Conservation (phyloP, 2,888 invertebrate species). For the Chalcis sispes region DNA sequence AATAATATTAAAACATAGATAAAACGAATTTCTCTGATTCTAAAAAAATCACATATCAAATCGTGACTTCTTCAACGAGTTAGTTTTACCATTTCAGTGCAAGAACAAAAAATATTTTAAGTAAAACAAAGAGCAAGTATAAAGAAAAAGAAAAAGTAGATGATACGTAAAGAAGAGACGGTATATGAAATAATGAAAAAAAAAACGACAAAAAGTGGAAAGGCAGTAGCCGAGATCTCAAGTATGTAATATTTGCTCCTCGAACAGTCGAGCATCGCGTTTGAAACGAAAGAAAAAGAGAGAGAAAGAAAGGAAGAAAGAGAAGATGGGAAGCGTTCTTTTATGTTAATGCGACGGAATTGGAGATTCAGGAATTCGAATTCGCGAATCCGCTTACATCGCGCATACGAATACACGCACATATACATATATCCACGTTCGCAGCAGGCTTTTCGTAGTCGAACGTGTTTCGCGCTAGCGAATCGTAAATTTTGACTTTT, state of each 20-base stretch:
- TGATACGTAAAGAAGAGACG: too few species aligned
- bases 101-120: too few species aligned
- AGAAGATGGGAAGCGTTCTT: slow-evolving; percentile 4
- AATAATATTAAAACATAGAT: too few species aligned
- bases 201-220: not conserved
- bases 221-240: slow-evolving; percentile 29
- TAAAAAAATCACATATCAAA: too few species aligned
- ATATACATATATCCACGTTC: too few species aligned
- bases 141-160: too few species aligned
- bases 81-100: too few species aligned
- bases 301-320: not conserved
- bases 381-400: not conserved
- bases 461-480: slow-evolving; percentile 23
- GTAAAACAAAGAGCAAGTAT: too few species aligned
- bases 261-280: not conserved
- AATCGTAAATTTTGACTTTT: slow-evolving; percentile 45
- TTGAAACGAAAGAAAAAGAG: not conserved
- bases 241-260: slow-evolving; percentile 37
- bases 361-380: slow-evolving; percentile 45
- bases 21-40: too few species aligned
- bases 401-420: not conserved
- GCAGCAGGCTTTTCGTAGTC: not conserved
- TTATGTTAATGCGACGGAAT: slow-evolving; percentile 47
- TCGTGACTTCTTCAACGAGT: too few species aligned
- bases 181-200: not conserved